A percentile compares a stretch with the other conserved stretches of the same genome.
Evolutionary conservation across 2,797 vertebrate species (phyloP).

Genomic region (Acanthurus lineatus): DNA sequence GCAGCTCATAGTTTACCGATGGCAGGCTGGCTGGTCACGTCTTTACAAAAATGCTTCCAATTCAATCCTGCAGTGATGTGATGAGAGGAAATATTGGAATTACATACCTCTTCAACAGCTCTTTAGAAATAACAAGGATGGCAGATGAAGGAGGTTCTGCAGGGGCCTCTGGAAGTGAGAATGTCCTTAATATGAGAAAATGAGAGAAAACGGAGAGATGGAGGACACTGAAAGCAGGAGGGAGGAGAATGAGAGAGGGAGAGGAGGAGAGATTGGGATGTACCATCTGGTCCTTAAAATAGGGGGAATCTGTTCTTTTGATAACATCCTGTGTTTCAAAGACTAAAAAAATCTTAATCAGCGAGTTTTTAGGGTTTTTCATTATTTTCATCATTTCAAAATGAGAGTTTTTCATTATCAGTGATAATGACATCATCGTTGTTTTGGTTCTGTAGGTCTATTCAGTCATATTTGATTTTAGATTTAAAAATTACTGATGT

Average conservation of each 20-base stretch:
- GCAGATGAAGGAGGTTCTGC: conserved; percentile 40
- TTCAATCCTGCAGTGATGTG: conserved; percentile 41
- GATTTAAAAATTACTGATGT: background rate
- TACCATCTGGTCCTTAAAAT: conserved; percentile 76
- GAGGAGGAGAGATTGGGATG: conserved; percentile 79
- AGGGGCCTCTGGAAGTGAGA: conserved; percentile 52
- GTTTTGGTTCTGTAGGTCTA: background rate
- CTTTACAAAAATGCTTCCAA: conserved; percentile 32
- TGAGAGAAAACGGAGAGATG: conserved; percentile 81
- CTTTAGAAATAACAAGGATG: conserved; percentile 39
- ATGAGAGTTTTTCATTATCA: no score
- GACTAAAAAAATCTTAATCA: background rate
- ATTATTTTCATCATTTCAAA: no score
- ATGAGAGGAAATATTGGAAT: conserved; percentile 39
- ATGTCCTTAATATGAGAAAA: conserved; percentile 80
- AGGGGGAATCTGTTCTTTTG: conserved; percentile 54
- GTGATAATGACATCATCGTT: background rate
- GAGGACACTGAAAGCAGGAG: conserved; percentile 83
- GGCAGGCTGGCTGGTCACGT: conserved; percentile 36
- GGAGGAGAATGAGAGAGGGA: conserved; percentile 69
- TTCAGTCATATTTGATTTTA: background rate
- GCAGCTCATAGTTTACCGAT: conserved; percentile 31
- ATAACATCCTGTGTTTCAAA: conserved; percentile 9
- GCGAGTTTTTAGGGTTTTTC: background rate
- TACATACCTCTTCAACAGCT: conserved; percentile 73